phyloP scores from a whole-genome alignment of 1,140 invertebrate species.

The Caerostris darwini region DNA sequence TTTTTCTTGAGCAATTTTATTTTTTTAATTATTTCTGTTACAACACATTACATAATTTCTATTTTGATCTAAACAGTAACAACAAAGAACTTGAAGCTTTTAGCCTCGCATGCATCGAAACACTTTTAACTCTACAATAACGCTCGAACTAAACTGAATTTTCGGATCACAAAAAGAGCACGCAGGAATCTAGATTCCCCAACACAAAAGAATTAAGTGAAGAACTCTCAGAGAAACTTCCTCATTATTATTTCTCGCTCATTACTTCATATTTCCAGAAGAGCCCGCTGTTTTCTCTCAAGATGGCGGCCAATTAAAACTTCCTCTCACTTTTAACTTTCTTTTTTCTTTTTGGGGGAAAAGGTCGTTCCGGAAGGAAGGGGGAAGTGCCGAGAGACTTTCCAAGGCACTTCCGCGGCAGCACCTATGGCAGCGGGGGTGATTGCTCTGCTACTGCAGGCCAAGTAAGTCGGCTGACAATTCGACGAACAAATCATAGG shows the following conservation, averaged over 20 bases:
- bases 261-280: background rate
- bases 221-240: background rate
- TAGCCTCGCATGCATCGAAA: no score
- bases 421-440: slow-evolving; percentile 85
- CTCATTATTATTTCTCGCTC: background rate
- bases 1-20: no score
- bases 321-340: background rate
- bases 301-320: slow-evolving; percentile 14
- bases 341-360: background rate
- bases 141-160: no score
- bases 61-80: no score
- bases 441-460: slow-evolving; percentile 84
- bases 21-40: no score
- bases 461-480: slow-evolving; percentile 82
- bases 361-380: slow-evolving; percentile 80
- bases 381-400: slow-evolving; percentile 79
- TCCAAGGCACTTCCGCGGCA: slow-evolving; percentile 84
- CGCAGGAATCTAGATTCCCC: background rate
- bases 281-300: background rate
- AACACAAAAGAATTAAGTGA: background rate
- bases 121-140: no score
- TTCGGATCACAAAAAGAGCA: background rate
- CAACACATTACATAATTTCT: no score
- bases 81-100: no score
- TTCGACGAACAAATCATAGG: no score